Conservation (phyloP, 2,888 invertebrate genomes). For the Lysandra coridon region DNA sequence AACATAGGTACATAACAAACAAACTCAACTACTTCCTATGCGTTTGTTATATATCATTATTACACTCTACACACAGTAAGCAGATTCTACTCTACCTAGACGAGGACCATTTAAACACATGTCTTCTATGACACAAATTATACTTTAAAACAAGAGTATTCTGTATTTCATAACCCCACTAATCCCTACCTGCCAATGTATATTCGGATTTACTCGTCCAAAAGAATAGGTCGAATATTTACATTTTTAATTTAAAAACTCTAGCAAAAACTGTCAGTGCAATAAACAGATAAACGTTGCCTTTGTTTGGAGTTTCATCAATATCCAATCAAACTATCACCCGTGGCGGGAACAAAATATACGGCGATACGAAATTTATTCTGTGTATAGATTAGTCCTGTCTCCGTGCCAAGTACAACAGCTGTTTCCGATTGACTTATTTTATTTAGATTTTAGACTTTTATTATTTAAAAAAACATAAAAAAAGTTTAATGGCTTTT, state of each 20-base stretch:
- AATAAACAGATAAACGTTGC: constrained; percentile 28
- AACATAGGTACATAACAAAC: no score
- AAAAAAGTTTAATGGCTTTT: neutral
- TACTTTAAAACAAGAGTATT: neutral
- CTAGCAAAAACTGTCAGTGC: constrained; percentile 24
- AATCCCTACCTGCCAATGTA: neutral
- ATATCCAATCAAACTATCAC: constrained; percentile 30
- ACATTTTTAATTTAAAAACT: constrained; percentile 13
- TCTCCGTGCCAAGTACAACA: constrained; percentile 11
- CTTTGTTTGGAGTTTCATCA: constrained; percentile 30
- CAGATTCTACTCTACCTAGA: no score
- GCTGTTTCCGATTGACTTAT: constrained; percentile 18
- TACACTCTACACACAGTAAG: no score
- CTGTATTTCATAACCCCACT: neutral
- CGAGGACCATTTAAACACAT: no score
- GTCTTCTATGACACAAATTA: neutral
- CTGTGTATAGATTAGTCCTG: constrained; percentile 22
- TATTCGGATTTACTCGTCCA: neutral
- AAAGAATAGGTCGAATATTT: neutral
- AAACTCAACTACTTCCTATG: no score
- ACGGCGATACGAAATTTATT: constrained; percentile 8
- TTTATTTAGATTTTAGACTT: neutral
- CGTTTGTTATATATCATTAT: no score
- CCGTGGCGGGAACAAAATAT: constrained; percentile 24
- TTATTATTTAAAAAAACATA: neutral